Percentiles rank a stretch among this genome's conserved stretches.
Conservation (phyloP, 2,888 invertebrate species). For the Margaritifera margaritifera region DNA sequence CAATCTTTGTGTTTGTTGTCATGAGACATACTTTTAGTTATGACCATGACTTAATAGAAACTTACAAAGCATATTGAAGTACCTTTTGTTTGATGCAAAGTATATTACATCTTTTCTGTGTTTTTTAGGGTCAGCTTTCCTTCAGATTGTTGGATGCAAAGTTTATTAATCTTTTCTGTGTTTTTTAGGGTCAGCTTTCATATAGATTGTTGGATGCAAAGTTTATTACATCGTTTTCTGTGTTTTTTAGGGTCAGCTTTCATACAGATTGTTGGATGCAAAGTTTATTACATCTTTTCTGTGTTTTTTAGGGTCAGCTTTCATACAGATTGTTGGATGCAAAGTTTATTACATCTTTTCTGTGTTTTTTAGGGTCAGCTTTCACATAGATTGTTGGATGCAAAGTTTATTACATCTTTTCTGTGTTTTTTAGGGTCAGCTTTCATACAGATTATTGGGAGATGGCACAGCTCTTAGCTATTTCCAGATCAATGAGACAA, state of each 20-base stretch:
- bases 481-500: slow-evolving; percentile 28
- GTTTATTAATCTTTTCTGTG: not conserved
- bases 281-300: not conserved
- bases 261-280: no score
- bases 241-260: not conserved
- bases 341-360: not conserved
- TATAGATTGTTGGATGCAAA: slow-evolving; percentile 21
- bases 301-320: not conserved
- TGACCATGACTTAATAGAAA: no score
- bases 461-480: slow-evolving; percentile 33
- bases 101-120: not conserved
- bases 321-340: no score
- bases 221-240: not conserved
- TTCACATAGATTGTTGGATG: no score
- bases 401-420: not conserved
- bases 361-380: not conserved
- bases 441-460: slow-evolving; percentile 33
- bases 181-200: slow-evolving; percentile 26
- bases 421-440: slow-evolving; percentile 20
- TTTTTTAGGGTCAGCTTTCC: slow-evolving; percentile 26
- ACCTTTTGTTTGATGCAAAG: not conserved
- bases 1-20: no score
- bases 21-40: no score
- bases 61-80: not conserved
- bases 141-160: slow-evolving; percentile 21